Evolutionary conservation across 2,113 vertebrate genomes (phyloP).

Genomic region (Pyrgilauda ruficollis): DNA sequence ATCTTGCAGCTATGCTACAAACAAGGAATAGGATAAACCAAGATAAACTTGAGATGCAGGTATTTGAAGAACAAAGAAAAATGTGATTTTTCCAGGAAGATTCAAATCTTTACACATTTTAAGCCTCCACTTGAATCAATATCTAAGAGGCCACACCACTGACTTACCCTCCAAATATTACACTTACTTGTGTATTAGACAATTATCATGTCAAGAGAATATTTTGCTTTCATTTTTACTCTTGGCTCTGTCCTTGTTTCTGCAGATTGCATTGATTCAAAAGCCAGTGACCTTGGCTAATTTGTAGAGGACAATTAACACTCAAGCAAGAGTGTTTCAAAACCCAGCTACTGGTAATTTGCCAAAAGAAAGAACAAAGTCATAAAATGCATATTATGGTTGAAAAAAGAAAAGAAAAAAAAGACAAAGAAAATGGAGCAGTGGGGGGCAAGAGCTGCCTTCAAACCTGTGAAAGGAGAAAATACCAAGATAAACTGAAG

Average conservation of each 20-base stretch:
- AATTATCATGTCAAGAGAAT: background rate
- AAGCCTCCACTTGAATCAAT: background rate
- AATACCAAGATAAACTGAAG: background rate
- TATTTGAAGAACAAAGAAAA: background rate
- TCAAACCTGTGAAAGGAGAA: background rate
- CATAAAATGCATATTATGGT: background rate
- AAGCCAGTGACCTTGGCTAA: background rate
- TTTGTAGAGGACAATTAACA: conserved; percentile 21
- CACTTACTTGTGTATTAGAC: background rate
- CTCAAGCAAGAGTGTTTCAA: background rate
- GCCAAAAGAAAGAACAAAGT: background rate
- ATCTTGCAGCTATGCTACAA: background rate
- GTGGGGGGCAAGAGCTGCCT: background rate
- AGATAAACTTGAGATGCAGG: background rate
- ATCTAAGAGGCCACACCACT: background rate
- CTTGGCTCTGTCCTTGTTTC: background rate
- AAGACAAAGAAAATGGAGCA: background rate
- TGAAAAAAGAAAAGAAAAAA: background rate
- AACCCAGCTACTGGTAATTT: background rate
- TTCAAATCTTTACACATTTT: background rate
- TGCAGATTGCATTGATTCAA: background rate
- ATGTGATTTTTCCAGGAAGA: background rate
- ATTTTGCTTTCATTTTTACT: background rate
- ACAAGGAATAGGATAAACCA: background rate
- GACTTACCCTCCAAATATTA: background rate